phyloP scores from a whole-genome alignment of 2,113 vertebrate genomes.

The Scalopus aquaticus region DNA sequence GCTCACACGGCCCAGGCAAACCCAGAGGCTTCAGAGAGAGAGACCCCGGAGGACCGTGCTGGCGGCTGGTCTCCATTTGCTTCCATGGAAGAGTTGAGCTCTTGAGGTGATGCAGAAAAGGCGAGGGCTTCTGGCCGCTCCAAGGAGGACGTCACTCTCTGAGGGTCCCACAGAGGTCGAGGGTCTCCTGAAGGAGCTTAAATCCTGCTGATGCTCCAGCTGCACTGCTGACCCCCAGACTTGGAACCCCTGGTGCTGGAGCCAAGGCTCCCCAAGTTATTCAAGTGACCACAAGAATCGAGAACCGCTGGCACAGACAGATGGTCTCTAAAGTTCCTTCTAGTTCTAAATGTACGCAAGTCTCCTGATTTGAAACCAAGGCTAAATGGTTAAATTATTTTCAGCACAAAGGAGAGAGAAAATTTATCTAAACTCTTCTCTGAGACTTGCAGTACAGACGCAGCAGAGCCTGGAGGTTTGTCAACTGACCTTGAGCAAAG shows the following conservation, averaged over 20 bases:
- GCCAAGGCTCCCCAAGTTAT: not conserved
- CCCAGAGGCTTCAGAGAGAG: not conserved
- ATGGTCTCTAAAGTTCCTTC: not conserved
- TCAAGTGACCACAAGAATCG: not conserved
- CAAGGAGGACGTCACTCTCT: not conserved
- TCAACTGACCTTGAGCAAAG: no score
- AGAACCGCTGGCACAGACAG: not conserved
- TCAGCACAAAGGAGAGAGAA: no score
- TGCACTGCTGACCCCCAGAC: not conserved
- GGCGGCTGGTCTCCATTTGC: accelerated
- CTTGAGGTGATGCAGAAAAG: no score
- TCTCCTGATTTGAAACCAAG: not conserved
- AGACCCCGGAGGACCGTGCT: not conserved
- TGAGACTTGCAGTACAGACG: no score
- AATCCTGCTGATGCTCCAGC: not conserved
- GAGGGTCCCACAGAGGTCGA: not conserved
- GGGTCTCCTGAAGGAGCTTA: not conserved
- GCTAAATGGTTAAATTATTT: no score
- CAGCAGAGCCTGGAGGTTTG: no score
- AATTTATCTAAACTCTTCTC: no score
- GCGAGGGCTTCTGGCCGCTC: not conserved
- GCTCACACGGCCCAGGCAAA: no score
- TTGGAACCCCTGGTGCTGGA: not conserved
- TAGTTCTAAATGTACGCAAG: not conserved
- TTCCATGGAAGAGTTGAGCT: not conserved